Conservation (phyloP, 2,888 invertebrate genomes). For the Leucophenga montana region DNA sequence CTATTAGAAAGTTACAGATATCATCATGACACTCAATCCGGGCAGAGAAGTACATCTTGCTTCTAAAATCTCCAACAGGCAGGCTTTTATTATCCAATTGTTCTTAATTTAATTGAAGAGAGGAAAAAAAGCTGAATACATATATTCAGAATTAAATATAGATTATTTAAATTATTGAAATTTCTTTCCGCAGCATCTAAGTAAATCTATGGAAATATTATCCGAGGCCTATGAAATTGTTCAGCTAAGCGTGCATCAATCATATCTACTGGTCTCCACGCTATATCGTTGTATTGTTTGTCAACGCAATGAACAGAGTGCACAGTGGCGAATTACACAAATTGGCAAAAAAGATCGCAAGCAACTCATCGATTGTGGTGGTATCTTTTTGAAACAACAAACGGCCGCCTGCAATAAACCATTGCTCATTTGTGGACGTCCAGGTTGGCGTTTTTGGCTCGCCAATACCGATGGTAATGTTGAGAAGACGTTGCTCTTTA, state of each 20-base stretch:
- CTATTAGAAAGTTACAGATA: too few relatives aligned
- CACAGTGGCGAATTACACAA: conserved; percentile 82
- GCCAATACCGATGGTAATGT: conserved; percentile 84
- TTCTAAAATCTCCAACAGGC: too few relatives aligned
- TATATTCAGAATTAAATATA: background rate
- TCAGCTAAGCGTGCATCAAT: conserved; percentile 85
- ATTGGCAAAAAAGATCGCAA: conserved; percentile 91
- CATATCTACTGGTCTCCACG: conserved; percentile 86
- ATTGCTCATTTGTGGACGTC: conserved; percentile 81
- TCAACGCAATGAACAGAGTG: conserved; percentile 75
- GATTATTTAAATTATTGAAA: background rate
- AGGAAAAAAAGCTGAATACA: too few relatives aligned
- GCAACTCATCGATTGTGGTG: conserved; percentile 80
- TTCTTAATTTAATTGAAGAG: too few relatives aligned
- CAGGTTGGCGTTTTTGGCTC: conserved; percentile 89
- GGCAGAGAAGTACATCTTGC: too few relatives aligned
- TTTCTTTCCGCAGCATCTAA: conserved; percentile 79
- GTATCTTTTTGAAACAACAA: conserved; percentile 73
- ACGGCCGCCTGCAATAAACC: conserved; percentile 55
- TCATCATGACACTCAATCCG: too few relatives aligned
- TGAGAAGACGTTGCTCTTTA: conserved; percentile 88
- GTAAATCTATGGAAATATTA: conserved; percentile 86
- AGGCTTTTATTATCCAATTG: too few relatives aligned
- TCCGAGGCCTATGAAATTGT: conserved; percentile 89
- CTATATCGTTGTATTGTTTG: conserved; percentile 86